phyloP scores from a whole-genome alignment of 2,888 invertebrate species.

The Eupithecia subfuscata region DNA sequence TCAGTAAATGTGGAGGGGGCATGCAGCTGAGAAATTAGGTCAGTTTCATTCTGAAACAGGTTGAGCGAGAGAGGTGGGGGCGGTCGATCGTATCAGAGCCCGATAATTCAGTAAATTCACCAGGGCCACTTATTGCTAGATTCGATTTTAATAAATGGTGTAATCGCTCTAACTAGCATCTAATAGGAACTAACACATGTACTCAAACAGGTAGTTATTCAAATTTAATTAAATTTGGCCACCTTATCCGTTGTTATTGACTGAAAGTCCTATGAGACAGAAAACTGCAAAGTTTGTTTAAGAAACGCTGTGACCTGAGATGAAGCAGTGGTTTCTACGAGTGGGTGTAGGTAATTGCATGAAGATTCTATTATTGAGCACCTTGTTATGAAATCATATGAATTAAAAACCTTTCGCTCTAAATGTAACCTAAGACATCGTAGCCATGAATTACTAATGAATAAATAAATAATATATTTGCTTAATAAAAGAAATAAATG shows the following conservation, averaged over 20 bases:
- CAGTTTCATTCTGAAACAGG: slow-evolving; percentile 88
- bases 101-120: slow-evolving; percentile 46
- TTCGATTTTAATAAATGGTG: slow-evolving; percentile 5
- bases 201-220: not conserved
- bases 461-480: not conserved
- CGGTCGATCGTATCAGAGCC: slow-evolving; percentile 63
- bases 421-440: no score
- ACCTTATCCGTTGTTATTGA: not conserved
- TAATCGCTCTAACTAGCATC: not conserved
- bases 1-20: slow-evolving; percentile 80
- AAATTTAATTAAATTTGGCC: not conserved
- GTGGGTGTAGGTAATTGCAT: not conserved
- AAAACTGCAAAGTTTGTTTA: not conserved
- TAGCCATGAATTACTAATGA: no score
- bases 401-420: no score
- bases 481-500: not conserved
- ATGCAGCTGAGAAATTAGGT: slow-evolving; percentile 82
- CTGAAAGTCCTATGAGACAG: not conserved
- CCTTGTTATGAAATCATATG: no score
- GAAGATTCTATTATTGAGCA: not conserved
- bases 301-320: not conserved
- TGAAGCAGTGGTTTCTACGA: not conserved
- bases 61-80: slow-evolving; percentile 57
- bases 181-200: not conserved
- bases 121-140: slow-evolving; percentile 22